A percentile compares a stretch with the other conserved stretches of the same genome.
Evolutionary conservation across 2,797 vertebrate genomes (phyloP).

Genomic region (Fistularia commersonii): DNA sequence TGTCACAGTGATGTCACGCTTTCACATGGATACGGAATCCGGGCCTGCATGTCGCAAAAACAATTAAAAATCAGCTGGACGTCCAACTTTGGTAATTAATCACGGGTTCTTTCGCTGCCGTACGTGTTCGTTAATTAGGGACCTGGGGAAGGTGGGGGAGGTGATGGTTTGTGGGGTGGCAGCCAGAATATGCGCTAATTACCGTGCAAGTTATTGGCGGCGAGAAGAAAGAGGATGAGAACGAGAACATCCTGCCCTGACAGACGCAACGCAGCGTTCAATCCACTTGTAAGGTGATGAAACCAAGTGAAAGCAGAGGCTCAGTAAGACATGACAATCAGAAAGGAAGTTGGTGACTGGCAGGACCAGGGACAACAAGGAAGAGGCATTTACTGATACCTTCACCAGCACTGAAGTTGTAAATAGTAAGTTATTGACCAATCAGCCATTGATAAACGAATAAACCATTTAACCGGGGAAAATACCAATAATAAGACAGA

Average conservation of each 20-base stretch:
- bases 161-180: slow-evolving; percentile 39
- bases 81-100: slow-evolving; percentile 63
- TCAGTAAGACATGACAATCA: slow-evolving; percentile 28
- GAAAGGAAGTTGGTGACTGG: no score
- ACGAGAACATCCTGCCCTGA: slow-evolving; percentile 4
- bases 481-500: no score
- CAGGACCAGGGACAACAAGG: no score
- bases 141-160: slow-evolving; percentile 36
- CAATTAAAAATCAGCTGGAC: slow-evolving; percentile 18
- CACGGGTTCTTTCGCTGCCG: slow-evolving; percentile 36
- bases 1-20: no score
- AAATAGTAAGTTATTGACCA: no score
- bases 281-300: slow-evolving; percentile 52
- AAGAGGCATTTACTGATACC: no score
- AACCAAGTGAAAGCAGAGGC: slow-evolving; percentile 47
- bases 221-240: slow-evolving; percentile 28
- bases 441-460: no score
- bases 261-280: slow-evolving; percentile 22
- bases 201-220: slow-evolving; percentile 18
- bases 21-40: no score
- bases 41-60: slow-evolving; percentile 1
- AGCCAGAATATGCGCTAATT: slow-evolving; percentile 45
- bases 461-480: no score
- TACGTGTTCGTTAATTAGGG: slow-evolving; percentile 59
- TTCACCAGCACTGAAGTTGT: no score